phyloP scores from a whole-genome alignment of 2,888 invertebrate genomes.

The Altica lythri region DNA sequence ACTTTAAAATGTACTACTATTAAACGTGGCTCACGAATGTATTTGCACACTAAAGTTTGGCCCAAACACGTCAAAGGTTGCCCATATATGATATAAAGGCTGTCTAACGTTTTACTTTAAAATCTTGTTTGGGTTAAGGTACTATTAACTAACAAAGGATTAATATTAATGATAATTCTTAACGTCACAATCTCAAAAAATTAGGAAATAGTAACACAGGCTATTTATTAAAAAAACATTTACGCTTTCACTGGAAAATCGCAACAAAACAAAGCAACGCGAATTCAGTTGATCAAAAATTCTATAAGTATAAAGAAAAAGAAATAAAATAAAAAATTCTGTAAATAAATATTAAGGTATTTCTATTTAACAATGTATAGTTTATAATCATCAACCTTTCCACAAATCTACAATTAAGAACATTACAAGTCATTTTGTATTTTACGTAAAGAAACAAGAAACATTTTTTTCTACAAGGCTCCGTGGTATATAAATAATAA shows the following conservation, averaged over 20 bases:
- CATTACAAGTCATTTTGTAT: constrained; percentile 56
- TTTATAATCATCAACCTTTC: constrained; percentile 62
- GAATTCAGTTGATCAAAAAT: constrained; percentile 20
- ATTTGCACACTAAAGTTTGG: too few species aligned
- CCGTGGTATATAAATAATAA: constrained; percentile 50
- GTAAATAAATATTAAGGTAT: constrained; percentile 59
- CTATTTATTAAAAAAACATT: constrained; percentile 27
- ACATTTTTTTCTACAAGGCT: constrained; percentile 51
- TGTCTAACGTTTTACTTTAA: too few species aligned
- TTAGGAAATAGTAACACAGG: constrained; percentile 21
- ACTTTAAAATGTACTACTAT: too few species aligned
- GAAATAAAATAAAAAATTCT: constrained; percentile 32
- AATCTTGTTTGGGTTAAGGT: too few species aligned
- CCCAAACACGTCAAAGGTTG: too few species aligned
- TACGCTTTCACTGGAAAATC: constrained; percentile 24
- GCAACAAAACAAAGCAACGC: constrained; percentile 26
- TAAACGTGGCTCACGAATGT: too few species aligned
- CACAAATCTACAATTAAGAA: constrained; percentile 61
- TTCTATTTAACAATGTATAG: constrained; percentile 62
- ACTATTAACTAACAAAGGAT: too few species aligned
- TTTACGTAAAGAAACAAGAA: constrained; percentile 56
- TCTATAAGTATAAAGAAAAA: too few species aligned
- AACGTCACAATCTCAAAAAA: constrained; percentile 15
- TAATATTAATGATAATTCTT: too few species aligned
- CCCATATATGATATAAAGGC: too few species aligned